Percentiles rank a stretch among this genome's conserved stretches.
phyloP scores from a whole-genome alignment of 2,888 invertebrate genomes.

The Zygothrica quintamaculata region DNA sequence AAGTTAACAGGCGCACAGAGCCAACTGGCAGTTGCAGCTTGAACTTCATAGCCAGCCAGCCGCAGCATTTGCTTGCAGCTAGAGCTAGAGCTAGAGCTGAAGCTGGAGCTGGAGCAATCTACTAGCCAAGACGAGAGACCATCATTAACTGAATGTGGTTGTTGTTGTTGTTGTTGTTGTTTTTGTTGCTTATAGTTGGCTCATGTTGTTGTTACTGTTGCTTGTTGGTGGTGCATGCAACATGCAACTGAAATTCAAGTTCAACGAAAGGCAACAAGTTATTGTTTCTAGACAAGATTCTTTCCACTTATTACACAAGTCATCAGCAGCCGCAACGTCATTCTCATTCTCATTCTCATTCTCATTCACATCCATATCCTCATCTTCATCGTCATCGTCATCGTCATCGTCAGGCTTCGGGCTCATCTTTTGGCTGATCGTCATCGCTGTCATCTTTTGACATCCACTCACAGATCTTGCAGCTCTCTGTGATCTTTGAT shows the following conservation, averaged over 20 bases:
- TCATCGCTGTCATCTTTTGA: slow-evolving; percentile 55
- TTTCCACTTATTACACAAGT: slow-evolving; percentile 80
- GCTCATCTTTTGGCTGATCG: slow-evolving; percentile 34
- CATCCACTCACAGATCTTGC: slow-evolving; percentile 39
- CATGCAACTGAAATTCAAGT: slow-evolving; percentile 74
- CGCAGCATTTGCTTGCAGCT: slow-evolving; percentile 8
- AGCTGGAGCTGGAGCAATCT: slow-evolving; percentile 16
- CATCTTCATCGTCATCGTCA: slow-evolving; percentile 20
- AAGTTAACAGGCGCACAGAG: slow-evolving; percentile 78
- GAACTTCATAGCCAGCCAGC: slow-evolving; percentile 24
- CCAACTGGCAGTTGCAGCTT: slow-evolving; percentile 30
- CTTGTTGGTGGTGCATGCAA: slow-evolving; percentile 53
- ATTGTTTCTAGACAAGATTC: slow-evolving; percentile 78
- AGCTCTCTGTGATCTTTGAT: slow-evolving; percentile 39
- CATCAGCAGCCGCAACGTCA: slow-evolving; percentile 70
- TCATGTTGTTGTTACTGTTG: slow-evolving; percentile 27
- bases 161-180: slow-evolving; percentile 40
- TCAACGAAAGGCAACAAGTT: slow-evolving; percentile 73
- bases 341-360: slow-evolving; percentile 31
- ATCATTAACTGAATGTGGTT: slow-evolving; percentile 3
- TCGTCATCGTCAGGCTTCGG: slow-evolving; percentile 25
- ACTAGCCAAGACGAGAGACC: slow-evolving; percentile 38
- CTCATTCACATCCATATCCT: slow-evolving; percentile 34
- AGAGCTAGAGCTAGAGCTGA: not conserved
- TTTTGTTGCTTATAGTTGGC: slow-evolving; percentile 27